Base-by-base conservation (phyloP, 1,140 invertebrate genomes). In the Diploscapter pachys region DNA sequence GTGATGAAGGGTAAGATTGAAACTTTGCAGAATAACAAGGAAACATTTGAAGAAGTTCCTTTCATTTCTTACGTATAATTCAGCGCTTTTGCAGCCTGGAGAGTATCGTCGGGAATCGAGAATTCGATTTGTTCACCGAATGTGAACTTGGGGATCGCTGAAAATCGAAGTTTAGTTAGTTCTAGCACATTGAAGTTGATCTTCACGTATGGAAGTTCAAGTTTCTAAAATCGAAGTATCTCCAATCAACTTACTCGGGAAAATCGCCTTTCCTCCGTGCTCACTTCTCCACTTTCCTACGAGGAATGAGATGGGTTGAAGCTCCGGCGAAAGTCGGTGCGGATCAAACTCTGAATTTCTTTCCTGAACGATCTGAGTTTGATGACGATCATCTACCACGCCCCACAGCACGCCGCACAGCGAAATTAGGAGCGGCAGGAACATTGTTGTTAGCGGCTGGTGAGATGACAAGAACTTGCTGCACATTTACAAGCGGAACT, bases 201-300 rank as follows among this genome's bases (percentile, higher is more conserved):
- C 31, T 31, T 31, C 31, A 31, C 31, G 31, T 31, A 31, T 31
- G 31, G 31, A 31, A 31, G 31, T 31, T 31, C 31, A 31, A 1
- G 31, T 31, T 31, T 31, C 31, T 31, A 31, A 31, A 31, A 31
- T 31, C 31, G 31, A 31, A 31, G 31, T 31, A 31, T 31, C 31
- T 31, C 1, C 31, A 31, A 31, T 31, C 31, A 31, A 31, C 31
- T 31, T 31, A 31, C 31, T 86, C 4, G 82, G 82, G 67, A 83
- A 83, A 50, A 83, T 78, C 4, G 79, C 80, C 72, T 84, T 80
- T 69, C 82, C 83, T 63, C 79, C 83, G 62, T 85, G 83, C 56
- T 85, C 83, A 11, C 81, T 83, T 54, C 83, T 68, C 83, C 83
- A 85, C 72, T 82, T 83, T 54, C 83, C 83, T 5, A 85, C 77